These are phyloP conservation scores for Cryptus armator DNA, from an alignment of 2,888 invertebrate species.

Conservation along the genomic window DNA sequence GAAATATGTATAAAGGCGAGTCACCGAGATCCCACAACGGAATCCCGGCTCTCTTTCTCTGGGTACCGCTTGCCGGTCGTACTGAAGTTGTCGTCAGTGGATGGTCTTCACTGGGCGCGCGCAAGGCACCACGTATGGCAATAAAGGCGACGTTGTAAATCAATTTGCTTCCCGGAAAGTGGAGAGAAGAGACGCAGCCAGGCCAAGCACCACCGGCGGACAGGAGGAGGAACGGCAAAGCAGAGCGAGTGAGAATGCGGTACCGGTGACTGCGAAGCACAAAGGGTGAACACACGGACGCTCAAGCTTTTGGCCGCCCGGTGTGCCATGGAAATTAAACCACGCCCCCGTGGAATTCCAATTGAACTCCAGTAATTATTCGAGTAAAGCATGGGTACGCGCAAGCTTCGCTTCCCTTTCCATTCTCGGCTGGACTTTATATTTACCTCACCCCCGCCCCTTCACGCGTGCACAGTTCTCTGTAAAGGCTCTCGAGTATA, in stretches of 20 bases:
- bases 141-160: conserved; percentile 70
- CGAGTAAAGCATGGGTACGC: conserved; percentile 63
- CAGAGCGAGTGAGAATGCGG: conserved; percentile 33
- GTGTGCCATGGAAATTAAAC: conserved; percentile 66
- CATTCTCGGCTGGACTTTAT: conserved; percentile 42
- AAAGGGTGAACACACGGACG: conserved; percentile 66
- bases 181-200: conserved; percentile 60
- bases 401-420: conserved; percentile 59
- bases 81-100: conserved; percentile 10
- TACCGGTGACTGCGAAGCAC: conserved; percentile 43
- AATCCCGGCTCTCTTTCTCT: background rate
- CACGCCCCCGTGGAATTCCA: conserved; percentile 69
- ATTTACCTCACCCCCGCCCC: conserved; percentile 19
- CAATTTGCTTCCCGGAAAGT: conserved; percentile 67
- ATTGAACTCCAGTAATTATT: conserved; percentile 69
- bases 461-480: background rate
- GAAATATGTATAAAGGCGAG: conserved; percentile 9
- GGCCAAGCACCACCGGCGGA: conserved; percentile 20
- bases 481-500: background rate
- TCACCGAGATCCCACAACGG: background rate
- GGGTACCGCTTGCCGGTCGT: conserved; percentile 13
- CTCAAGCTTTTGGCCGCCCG: conserved; percentile 66
- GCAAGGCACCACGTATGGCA: conserved; percentile 64
- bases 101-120: conserved; percentile 7
- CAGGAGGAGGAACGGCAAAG: conserved; percentile 28